These are phyloP conservation scores for Drosophila kambysellisi DNA, from an alignment of 2,888 invertebrate species.

Conservation along the genomic window DNA sequence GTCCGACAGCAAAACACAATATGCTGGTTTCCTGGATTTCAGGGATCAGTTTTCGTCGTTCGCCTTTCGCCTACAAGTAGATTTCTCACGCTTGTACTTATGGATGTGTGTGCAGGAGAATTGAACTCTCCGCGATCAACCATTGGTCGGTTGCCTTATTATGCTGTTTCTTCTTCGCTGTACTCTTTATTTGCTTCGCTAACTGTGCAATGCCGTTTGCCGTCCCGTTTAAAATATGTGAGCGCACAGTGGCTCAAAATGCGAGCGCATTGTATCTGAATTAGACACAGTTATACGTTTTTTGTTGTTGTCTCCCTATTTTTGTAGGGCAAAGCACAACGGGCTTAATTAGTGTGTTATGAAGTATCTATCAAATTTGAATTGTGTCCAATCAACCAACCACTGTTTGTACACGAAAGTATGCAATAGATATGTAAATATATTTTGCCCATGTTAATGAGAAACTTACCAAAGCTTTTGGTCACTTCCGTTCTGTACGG, in stretches of 20 bases:
- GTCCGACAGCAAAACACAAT: constrained; percentile 13
- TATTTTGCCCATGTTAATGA: constrained; percentile 13
- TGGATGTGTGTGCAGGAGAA: not conserved
- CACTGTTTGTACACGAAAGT: constrained; percentile 4
- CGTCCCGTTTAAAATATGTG: constrained; percentile 15
- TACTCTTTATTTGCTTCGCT: constrained; percentile 1
- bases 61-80: not conserved
- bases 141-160: not conserved
- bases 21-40: constrained; percentile 6
- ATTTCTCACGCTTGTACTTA: not conserved
- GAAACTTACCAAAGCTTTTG: constrained; percentile 29
- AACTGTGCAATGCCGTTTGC: constrained; percentile 1
- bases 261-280: not conserved
- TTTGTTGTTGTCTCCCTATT: not conserved
- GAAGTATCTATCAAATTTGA: not conserved
- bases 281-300: not conserved
- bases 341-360: not conserved
- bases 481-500: constrained; percentile 11
- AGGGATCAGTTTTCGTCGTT: constrained; percentile 1
- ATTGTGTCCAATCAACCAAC: not conserved
- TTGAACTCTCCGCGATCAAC: constrained; percentile 17
- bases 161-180: not conserved
- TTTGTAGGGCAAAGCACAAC: not conserved
- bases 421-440: constrained; percentile 22
- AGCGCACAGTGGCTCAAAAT: constrained; percentile 35